Base-by-base conservation (phyloP, 2,113 vertebrate genomes). In the Acrocephalus kingi region DNA sequence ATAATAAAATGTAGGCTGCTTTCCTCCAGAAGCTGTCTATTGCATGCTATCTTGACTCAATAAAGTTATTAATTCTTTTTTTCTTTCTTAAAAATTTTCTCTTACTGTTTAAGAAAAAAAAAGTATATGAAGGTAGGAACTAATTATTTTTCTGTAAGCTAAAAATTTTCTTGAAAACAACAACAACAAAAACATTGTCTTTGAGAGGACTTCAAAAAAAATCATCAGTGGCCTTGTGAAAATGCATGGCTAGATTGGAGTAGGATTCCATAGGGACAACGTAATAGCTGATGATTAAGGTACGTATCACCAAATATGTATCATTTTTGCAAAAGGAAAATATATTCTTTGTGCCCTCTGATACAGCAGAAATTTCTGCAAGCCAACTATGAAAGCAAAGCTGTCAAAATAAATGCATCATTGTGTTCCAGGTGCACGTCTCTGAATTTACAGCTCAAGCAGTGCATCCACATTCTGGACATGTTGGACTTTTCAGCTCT, bases 331-430 rank as follows among this genome's bases (percentile, higher is more conserved):
- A 84, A 94, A 86, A 90, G 22, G 51, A 95, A 95, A 90, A 55
- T 72, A 79, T 37, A 33, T 81, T 66, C 37, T 35, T 84, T 64
- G 59, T 87, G 74, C 15, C 77, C 35, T 77, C 71, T 94, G 68
- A 68, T 54, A 85, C 2, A 84, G 61, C 35, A 93, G 24, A 79
- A 78, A 85, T 86, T 78, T 64, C 81, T 82, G 61, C 52, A 86
- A 92, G 71, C 51, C 72, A 85, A 92, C 35, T 69, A 77, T 62
- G 43, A 96, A 97, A 96, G 51, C 49, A 82, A 77, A 95, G 22
- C 58, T 31, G 22, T 33, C 79, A 72, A 58, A 88, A 91, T 22
- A 84, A 71, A 84, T 39, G n/a, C 39, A 91, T 39, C 19, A 16
- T 61, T 77, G 23, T 84, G 48, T 93, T 92, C 63, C 78, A 64